These are phyloP conservation scores for Drosophila subquinaria DNA, from an alignment of 2,888 invertebrate species.

Conservation along the genomic window DNA sequence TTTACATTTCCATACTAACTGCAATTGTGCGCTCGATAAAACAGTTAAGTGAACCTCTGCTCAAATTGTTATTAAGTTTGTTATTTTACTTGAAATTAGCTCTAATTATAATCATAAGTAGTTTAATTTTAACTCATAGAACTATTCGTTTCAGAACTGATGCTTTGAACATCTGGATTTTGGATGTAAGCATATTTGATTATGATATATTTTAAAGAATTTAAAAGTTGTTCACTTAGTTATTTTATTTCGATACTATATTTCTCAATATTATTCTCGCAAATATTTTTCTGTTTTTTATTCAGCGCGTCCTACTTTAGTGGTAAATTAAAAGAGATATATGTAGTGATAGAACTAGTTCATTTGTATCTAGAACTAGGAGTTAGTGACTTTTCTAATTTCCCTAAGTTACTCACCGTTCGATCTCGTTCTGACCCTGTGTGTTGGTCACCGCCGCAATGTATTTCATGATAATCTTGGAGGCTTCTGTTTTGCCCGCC, in stretches of 20 bases:
- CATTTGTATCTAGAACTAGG: not conserved
- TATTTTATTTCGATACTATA: too few species aligned
- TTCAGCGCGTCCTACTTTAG: too few species aligned
- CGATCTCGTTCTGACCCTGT: constrained; percentile 97
- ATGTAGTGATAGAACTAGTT: not conserved
- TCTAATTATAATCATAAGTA: not conserved
- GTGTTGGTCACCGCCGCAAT: constrained; percentile 98
- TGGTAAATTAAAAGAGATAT: too few species aligned
- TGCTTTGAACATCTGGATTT: too few species aligned
- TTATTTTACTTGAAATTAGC: constrained; percentile 13
- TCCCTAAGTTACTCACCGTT: constrained; percentile 88
- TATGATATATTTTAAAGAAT: too few species aligned
- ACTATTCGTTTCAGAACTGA: too few species aligned
- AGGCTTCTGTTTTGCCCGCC: constrained; percentile 99
- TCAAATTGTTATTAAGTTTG: constrained; percentile 2
- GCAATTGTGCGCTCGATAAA: constrained; percentile 13
- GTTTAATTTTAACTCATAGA: not conserved
- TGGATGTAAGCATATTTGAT: too few species aligned
- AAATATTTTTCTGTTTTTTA: too few species aligned
- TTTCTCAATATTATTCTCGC: too few species aligned
- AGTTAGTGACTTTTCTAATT: too few species aligned
- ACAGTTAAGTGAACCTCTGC: constrained; percentile 35
- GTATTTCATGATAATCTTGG: constrained; percentile 99
- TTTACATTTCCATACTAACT: constrained; percentile 22
- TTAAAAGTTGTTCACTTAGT: too few species aligned